A percentile compares a stretch with the other conserved stretches of the same genome.
phyloP scores from a whole-genome alignment of 2,797 vertebrate genomes.

The Phyllotis vaccarum region DNA sequence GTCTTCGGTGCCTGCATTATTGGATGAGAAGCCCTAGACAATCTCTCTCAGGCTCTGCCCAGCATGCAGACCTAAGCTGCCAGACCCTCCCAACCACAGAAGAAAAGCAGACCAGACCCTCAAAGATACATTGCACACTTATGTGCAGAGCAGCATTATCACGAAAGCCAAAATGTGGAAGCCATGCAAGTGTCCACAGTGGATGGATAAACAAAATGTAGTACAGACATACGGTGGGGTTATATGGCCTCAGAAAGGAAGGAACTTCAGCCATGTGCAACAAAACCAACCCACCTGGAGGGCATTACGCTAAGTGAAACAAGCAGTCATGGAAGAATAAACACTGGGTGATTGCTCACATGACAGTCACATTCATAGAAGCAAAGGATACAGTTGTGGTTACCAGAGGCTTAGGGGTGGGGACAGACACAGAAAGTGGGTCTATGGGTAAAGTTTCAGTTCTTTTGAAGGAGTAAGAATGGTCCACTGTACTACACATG shows the following conservation, averaged over 20 bases:
- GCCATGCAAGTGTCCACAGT: not conserved
- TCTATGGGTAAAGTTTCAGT: not conserved
- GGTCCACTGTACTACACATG: not conserved
- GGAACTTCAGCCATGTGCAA: not conserved
- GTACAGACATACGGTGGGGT: not conserved
- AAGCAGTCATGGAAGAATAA: not conserved
- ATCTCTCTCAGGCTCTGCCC: not conserved
- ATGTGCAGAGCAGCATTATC: not conserved
- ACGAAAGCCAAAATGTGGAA: not conserved
- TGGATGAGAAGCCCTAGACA: not conserved
- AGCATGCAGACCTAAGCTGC: not conserved
- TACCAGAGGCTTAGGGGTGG: not conserved
- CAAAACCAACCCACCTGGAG: not conserved
- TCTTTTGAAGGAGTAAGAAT: not conserved
- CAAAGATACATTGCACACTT: not conserved
- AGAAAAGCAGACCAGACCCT: not conserved
- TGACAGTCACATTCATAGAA: not conserved
- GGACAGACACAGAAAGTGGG: no score
- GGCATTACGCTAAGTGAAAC: not conserved
- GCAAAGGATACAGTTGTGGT: not conserved
- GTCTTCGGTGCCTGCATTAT: not conserved
- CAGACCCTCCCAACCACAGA: not conserved
- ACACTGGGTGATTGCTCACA: not conserved
- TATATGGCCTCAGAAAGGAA: not conserved
- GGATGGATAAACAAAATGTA: not conserved